Base-by-base conservation (phyloP, 1,140 invertebrate genomes). In the Aphidius gifuensis region DNA sequence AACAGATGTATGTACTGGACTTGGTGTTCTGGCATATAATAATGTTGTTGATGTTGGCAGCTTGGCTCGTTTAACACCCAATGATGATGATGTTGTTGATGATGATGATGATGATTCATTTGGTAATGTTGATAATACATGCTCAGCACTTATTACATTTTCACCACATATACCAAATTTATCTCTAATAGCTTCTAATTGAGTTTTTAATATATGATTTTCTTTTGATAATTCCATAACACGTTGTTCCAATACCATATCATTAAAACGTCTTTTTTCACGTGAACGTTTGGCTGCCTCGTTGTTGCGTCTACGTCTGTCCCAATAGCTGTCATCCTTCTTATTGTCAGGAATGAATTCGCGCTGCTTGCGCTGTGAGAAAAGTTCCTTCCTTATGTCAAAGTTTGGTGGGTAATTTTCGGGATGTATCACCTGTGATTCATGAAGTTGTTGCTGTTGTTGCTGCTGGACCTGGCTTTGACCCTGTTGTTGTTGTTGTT, bases 291-390 rank as follows among this genome's bases (percentile, higher is more conserved):
- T 94, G 39, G 94, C 96, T 0, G 96, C 93, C 77, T 98, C 96
- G 79, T 99, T 99, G 80, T 98, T 98, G 42, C 95, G 86, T 47
- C 94, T 84, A 47, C 96, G 84, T 40, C 96, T 85, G 78, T 98
- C 95, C 96, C 96, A 99, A 80, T 99, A 98, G 69, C 91, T 93
- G 68, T 97, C 93, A 72, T 99, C 96, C 77, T 98, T 99, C 73
- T 96, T 96, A 76, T 90, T 94, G 71, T 98, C 96, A 0, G 96
- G 96, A 57, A 97, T 97, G 78, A 98, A 98, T 74, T 97, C 95
- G 2, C 96, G 85, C 74, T 97, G 94, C 73, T 97, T 97, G 59
- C 96, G 85, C 70, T 94, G 92, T 11, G 90, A 87, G 74, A 92
- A 91, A 62, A 92, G 83, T 53, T 92, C 90, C 72, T 92, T 92